Conservation (phyloP, 2,888 invertebrate genomes). For the Sepiola atlantica region DNA sequence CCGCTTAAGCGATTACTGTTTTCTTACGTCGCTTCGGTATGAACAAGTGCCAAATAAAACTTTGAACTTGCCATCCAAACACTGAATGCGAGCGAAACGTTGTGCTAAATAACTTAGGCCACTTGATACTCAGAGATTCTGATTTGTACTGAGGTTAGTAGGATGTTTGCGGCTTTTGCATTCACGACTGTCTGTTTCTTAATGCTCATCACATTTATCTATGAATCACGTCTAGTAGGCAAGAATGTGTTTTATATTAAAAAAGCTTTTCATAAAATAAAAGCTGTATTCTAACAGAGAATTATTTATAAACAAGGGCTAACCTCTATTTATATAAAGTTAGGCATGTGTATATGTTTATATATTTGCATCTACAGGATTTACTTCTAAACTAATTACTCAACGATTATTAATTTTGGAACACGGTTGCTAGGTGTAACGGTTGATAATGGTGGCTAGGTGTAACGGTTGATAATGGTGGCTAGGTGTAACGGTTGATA, state of each 20-base stretch:
- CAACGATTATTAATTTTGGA: too few relatives aligned
- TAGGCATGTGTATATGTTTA: not conserved
- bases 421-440: too few relatives aligned
- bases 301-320: not conserved
- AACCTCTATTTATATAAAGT: not conserved
- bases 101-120: not conserved
- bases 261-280: not conserved
- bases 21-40: not conserved
- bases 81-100: not conserved
- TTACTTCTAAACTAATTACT: too few relatives aligned
- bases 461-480: too few relatives aligned
- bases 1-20: not conserved
- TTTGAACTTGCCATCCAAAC: not conserved
- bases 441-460: too few relatives aligned
- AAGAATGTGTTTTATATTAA: not conserved
- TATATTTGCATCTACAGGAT: too few relatives aligned
- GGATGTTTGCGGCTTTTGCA: not conserved
- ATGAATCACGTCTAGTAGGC: not conserved
- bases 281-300: not conserved
- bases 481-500: too few relatives aligned
- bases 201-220: not conserved
- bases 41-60: conserved; percentile 24
- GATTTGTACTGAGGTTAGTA: not conserved
- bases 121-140: not conserved
- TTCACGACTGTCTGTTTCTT: not conserved